phyloP scores from a whole-genome alignment of 2,113 vertebrate genomes.

The Oxyruncus cristatus region DNA sequence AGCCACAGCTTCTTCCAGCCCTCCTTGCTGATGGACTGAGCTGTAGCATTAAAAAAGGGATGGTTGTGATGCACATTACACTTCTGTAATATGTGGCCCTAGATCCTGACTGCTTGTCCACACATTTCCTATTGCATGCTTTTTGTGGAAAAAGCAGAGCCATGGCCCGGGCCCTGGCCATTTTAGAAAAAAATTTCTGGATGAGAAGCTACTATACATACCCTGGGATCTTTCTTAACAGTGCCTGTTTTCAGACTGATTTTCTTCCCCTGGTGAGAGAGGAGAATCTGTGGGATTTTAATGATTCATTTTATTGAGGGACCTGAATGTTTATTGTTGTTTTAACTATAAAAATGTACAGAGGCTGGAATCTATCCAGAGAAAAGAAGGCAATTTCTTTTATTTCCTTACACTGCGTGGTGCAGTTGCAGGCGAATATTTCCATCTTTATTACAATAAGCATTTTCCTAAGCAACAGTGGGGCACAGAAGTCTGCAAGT shows the following conservation, averaged over 20 bases:
- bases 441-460: constrained; percentile 9
- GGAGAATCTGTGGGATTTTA: not conserved
- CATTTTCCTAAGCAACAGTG: not conserved
- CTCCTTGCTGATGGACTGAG: not conserved
- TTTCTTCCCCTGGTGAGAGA: constrained; percentile 21
- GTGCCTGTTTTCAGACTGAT: not conserved
- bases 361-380: constrained; percentile 20
- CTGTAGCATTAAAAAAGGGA: not conserved
- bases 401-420: not conserved
- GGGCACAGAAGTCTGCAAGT: not conserved
- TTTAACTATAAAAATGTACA: constrained; percentile 39
- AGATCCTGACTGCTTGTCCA: not conserved
- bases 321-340: constrained; percentile 37
- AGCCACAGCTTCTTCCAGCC: not conserved
- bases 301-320: constrained; percentile 16
- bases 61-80: not conserved
- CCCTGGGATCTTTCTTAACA: not conserved
- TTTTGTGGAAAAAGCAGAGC: not conserved
- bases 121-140: not conserved
- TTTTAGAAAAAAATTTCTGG: not conserved
- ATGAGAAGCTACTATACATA: not conserved
- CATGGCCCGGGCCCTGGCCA: not conserved
- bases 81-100: not conserved
- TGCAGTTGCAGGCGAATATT: not conserved
- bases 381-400: not conserved